phyloP scores from a whole-genome alignment of 1,140 invertebrate species.

The Xylocopa sonorina region DNA sequence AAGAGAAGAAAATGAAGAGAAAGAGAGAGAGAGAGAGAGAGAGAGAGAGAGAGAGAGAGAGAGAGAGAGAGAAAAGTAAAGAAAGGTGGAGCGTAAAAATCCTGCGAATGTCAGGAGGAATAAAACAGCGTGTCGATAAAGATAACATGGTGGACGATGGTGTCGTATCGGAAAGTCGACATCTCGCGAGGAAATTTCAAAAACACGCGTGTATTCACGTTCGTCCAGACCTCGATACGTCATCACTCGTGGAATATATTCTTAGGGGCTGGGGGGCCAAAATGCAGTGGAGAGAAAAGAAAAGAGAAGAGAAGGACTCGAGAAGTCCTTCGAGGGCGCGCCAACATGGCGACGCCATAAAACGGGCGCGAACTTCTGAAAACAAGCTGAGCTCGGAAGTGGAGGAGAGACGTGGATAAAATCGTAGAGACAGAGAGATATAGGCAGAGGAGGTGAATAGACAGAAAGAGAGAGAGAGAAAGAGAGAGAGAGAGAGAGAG shows the following conservation, averaged over 20 bases:
- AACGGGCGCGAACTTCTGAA: neutral
- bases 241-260: conserved; percentile 44
- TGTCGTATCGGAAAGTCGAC: conserved; percentile 1
- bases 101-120: neutral
- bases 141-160: neutral
- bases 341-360: neutral
- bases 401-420: conserved; percentile 45
- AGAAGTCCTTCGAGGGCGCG: neutral
- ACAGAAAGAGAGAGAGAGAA: conserved; percentile 39
- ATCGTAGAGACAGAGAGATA: conserved; percentile 25
- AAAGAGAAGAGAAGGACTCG: neutral
- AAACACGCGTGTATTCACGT: neutral
- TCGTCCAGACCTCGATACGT: neutral
- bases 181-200: neutral
- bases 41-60: conserved; percentile 14
- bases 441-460: conserved; percentile 10
- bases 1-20: neutral
- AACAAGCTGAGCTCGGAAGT: conserved; percentile 30
- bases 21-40: neutral
- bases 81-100: conserved; percentile 1
- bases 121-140: neutral
- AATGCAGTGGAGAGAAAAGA: conserved; percentile 13
- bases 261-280: conserved; percentile 54
- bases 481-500: conserved; percentile 65
- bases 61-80: neutral